Evolutionary conservation across 2,888 invertebrate species (phyloP), one percentile per base, ranked within the genome.

Genomic region (Charanyca ferruginea): DNA sequence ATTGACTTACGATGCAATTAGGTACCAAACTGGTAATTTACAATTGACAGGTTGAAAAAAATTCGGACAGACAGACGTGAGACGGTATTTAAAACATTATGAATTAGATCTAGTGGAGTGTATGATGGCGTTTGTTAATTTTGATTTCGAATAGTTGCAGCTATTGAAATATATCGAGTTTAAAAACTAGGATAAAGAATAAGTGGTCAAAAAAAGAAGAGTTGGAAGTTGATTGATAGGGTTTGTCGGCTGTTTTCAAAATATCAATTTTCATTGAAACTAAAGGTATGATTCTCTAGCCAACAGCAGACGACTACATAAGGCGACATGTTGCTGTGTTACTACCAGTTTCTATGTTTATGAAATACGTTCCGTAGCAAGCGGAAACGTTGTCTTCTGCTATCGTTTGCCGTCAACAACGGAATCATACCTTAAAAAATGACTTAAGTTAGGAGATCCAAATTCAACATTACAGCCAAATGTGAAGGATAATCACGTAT

Each of bases 1-100:
- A 77, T 77, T 66, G 66, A 51, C 61, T 66, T 59, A 54, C 47
- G 38, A 58, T 79, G 82, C 81, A 87, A 87, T 89, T 85, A 88
- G 81, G 59, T 51, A 62, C 61, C 61, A 78, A 47, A 84, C 80
- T 76, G 79, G 83, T 85, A 85, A 80, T 76, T 77, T 81, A 82
- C 80, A 84, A 66, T 62, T 77, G 79, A 79, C 77, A 79, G 76
- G 62, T 75, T 63, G 25, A 51, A 77, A 73, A 73, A 79, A 78
- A 25, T 5, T 8, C 0, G 4, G 41, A 71, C 57, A 66, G 77
- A 61, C 73, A 63, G 63, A 55, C 62, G 51, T 66, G 25, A 72
- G 66, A 63, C 62, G 47, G 49, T 64, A 68, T 66, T 45, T 62
- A 44, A 73, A 48, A 61, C 38, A 64, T 60, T 70, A 62, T 51